Evolutionary conservation across 2,797 vertebrate species (phyloP).

Genomic region (Tapera naevia): DNA sequence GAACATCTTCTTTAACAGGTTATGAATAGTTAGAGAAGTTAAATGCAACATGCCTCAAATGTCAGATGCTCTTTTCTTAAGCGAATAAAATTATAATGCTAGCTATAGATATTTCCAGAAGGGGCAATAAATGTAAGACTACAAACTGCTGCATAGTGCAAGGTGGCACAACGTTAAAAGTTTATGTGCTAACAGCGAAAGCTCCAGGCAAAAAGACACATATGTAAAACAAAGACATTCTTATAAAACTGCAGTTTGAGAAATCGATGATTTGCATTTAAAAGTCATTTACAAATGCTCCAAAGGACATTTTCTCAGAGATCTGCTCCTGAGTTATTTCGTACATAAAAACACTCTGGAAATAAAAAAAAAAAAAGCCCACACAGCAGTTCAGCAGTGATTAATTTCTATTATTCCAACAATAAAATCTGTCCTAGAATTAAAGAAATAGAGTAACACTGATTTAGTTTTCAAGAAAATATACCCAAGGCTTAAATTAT

Average conservation of each 20-base stretch:
- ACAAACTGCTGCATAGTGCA: conserved; percentile 16
- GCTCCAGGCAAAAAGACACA: background rate
- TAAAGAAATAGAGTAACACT: background rate
- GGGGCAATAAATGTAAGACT: conserved; percentile 10
- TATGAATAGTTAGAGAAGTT: conserved; percentile 72
- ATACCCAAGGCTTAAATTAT: background rate
- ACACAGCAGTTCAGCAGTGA: background rate
- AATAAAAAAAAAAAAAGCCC: background rate
- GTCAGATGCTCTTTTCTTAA: conserved; percentile 47
- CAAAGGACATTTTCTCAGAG: background rate
- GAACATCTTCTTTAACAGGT: conserved; percentile 74
- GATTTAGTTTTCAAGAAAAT: background rate
- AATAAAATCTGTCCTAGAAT: background rate
- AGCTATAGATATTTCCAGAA: conserved; percentile 17
- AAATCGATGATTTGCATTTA: background rate
- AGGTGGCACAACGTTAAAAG: conserved; percentile 12
- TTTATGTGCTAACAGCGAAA: background rate
- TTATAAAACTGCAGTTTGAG: background rate
- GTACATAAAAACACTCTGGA: background rate
- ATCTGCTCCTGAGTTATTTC: background rate
- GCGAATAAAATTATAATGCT: background rate
- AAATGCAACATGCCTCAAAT: conserved; percentile 68
- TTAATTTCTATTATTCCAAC: background rate
- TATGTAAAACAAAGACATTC: background rate
- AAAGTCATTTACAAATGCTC: background rate